Evolutionary conservation across 1,140 invertebrate genomes (phyloP), one percentile per base, ranked within the genome.

Genomic region (Oppia nitens): DNA sequence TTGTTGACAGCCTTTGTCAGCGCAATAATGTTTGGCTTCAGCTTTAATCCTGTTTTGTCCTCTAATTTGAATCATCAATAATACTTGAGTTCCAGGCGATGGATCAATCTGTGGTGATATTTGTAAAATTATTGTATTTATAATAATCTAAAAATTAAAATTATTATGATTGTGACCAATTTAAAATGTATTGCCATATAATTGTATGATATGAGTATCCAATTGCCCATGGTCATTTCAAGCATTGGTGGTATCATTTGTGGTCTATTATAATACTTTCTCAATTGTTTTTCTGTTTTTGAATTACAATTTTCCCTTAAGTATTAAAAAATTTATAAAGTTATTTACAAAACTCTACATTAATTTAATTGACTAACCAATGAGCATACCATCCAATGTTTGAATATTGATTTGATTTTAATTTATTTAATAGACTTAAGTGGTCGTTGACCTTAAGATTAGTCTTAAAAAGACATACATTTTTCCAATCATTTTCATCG

Each of bases 261-360:
- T 0, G 85, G 85, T 24, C 83, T 72, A 25, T 79, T 77, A 47
- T 83, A 83, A 47, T 83, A 77, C 47, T 79, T 77, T 21, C 83
- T 70, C 4, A 85, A 73, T 0, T 78, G 78, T 68, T 85, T 85
- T 0, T 85, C 82, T 0, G 81, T 81, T 56, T 79, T 75, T 25
- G 81, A 80, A 60, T 85, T 82, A 66, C 86, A 90, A 68, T 88
- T 88, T 72, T 87, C 83, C 78, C 76, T 78, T 62, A 25, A 69
- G 65, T 52, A 55, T 55, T 55, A 61, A 52, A 29, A 26, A 63
- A 47, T 20, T n/a, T 2, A 56, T 28, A 29, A 47, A 20, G 25
- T 29, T 47, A 45, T n/a, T 6, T 2, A 3, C 11, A 59, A 3
- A 14, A 48, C 17, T 14, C 49, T 20, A 11, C 3, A 53, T 52